These are phyloP conservation scores for Rhagoletis zephyria DNA, from an alignment of 1,140 invertebrate species.

Conservation along the genomic window DNA sequence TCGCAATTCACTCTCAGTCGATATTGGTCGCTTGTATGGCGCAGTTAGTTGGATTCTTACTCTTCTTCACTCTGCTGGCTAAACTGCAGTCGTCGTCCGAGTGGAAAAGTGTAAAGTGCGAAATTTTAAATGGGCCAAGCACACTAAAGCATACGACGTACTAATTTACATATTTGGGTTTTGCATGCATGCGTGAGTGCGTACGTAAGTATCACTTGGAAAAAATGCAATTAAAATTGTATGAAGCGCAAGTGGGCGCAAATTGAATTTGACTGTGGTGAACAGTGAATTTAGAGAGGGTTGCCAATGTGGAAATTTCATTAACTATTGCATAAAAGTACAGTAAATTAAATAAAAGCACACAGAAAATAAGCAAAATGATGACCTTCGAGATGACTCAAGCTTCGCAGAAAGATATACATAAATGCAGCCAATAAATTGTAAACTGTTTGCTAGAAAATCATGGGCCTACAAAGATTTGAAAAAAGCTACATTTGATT, in stretches of 20 bases:
- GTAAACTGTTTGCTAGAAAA: too few species aligned
- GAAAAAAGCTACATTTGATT: too few species aligned
- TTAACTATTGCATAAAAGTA: too few species aligned
- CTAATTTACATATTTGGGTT: constrained; percentile 19
- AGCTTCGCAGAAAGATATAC: too few species aligned
- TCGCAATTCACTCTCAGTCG: constrained; percentile 26
- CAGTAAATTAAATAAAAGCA: too few species aligned
- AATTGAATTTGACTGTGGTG: not conserved
- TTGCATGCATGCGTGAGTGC: not conserved
- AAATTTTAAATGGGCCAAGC: constrained; percentile 32
- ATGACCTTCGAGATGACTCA: too few species aligned
- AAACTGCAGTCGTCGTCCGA: not conserved
- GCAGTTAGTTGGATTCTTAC: constrained; percentile 19
- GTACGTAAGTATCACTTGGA: constrained; percentile 23
- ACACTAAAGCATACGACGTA: not conserved
- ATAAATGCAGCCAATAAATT: too few species aligned
- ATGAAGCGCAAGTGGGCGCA: not conserved
- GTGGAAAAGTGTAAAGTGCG: constrained; percentile 33
- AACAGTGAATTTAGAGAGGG: not conserved
- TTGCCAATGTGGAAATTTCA: too few species aligned
- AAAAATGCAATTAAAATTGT: constrained; percentile 37
- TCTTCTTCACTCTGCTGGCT: constrained; percentile 1
- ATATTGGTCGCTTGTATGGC: constrained; percentile 50
- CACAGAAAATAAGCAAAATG: too few species aligned
- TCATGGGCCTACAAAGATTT: too few species aligned